Evolutionary conservation across 2,797 vertebrate species (phyloP).

Genomic region (Ptychobarbus kaznakovi): DNA sequence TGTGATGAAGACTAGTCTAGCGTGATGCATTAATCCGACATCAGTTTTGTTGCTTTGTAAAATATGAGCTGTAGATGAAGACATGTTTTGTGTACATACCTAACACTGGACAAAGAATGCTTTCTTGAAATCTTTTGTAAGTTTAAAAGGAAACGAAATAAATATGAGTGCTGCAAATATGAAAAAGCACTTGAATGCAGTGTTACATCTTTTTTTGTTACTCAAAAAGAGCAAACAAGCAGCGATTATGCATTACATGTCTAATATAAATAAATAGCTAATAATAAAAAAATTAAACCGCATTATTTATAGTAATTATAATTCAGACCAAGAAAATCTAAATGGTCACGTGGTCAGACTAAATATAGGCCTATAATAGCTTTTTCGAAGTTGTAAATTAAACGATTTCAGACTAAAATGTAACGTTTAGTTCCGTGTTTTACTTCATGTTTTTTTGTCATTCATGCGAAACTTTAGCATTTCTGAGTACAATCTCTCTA

Average conservation of each 20-base stretch:
- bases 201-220: constrained; percentile 52
- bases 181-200: constrained; percentile 59
- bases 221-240: neutral
- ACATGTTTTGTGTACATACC: constrained; percentile 54
- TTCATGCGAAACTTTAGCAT: neutral
- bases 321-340: neutral
- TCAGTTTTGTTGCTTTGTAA: constrained; percentile 45
- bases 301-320: neutral
- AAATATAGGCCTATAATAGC: neutral
- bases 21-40: constrained; percentile 21
- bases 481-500: neutral
- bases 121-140: constrained; percentile 57
- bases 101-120: constrained; percentile 52
- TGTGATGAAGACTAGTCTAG: constrained; percentile 28
- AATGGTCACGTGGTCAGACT: no score
- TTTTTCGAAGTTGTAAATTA: neutral
- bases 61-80: constrained; percentile 53
- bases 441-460: neutral
- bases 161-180: constrained; percentile 58
- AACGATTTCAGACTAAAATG: neutral
- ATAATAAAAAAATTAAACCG: neutral
- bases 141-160: constrained; percentile 52
- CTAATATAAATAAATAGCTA: neutral
- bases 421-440: neutral
- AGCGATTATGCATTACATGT: neutral